Evolutionary conservation across 1,140 invertebrate genomes (phyloP).

Genomic region (Calliopsis andreniformis): DNA sequence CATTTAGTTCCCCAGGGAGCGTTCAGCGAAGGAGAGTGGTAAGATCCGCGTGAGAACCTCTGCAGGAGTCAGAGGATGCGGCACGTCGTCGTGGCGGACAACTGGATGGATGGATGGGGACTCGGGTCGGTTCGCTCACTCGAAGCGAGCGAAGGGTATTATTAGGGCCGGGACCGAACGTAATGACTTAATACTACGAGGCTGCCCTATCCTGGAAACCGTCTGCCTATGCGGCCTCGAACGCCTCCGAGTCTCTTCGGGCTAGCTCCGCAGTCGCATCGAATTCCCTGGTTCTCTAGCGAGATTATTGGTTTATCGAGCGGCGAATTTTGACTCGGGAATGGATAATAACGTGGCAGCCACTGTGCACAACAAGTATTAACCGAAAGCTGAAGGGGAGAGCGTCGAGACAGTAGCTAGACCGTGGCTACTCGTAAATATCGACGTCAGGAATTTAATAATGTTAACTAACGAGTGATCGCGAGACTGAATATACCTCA

Average conservation of each 20-base stretch:
- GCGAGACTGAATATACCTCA: neutral
- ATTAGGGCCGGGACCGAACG: constrained; percentile 70
- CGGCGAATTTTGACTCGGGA: neutral
- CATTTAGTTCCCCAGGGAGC: neutral
- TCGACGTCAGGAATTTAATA: constrained; percentile 25
- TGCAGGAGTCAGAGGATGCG: constrained; percentile 60
- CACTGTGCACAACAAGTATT: constrained; percentile 15
- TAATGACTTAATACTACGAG: constrained; percentile 76
- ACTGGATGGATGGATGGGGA: constrained; percentile 65
- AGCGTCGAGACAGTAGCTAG: neutral
- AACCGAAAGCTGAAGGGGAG: neutral
- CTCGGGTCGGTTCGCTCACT: constrained; percentile 61
- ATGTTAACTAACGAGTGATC: neutral
- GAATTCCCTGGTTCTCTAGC: neutral
- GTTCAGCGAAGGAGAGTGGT: neutral
- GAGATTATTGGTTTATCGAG: constrained; percentile 26
- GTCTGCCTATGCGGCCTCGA: constrained; percentile 53
- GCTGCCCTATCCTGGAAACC: constrained; percentile 64
- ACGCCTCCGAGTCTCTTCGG: constrained; percentile 46
- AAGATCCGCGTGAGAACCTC: constrained; percentile 60
- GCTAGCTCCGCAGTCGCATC: constrained; percentile 39
- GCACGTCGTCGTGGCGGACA: constrained; percentile 61
- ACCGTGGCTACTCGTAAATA: neutral
- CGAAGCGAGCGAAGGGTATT: constrained; percentile 67
- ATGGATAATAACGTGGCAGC: constrained; percentile 13